phyloP scores from a whole-genome alignment of 2,888 invertebrate species.

The Catocala sponsa region DNA sequence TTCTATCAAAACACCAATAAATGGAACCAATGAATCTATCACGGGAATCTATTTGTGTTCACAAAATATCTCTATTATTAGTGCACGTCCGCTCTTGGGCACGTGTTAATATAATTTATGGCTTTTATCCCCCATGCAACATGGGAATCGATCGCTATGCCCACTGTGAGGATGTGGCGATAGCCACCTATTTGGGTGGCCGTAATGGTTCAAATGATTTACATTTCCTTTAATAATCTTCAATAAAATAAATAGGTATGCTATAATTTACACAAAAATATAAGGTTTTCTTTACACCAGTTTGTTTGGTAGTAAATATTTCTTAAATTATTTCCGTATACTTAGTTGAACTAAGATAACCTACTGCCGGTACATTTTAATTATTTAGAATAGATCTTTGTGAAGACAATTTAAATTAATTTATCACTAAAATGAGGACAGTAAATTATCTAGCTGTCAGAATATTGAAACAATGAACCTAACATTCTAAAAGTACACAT shows the following conservation, averaged over 20 bases:
- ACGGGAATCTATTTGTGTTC: conserved; percentile 39
- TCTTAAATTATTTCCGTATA: no score
- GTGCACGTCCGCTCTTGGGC: conserved; percentile 53
- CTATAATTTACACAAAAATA: background rate
- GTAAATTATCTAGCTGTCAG: background rate
- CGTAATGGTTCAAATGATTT: conserved; percentile 27
- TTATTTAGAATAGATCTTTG: background rate
- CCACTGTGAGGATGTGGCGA: conserved; percentile 48
- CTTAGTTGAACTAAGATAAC: no score
- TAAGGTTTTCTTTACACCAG: no score
- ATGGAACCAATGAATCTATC: conserved; percentile 47
- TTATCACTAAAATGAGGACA: conserved; percentile 1
- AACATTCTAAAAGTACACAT: no score
- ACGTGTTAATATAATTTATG: conserved; percentile 62
- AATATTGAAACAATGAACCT: background rate
- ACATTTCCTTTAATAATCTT: conserved; percentile 27
- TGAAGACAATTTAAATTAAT: conserved; percentile 1
- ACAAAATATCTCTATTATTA: conserved; percentile 52
- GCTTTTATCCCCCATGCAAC: conserved; percentile 44
- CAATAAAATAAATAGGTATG: background rate
- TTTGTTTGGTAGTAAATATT: no score
- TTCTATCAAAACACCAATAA: conserved; percentile 28
- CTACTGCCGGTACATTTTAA: no score
- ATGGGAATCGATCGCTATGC: conserved; percentile 42
- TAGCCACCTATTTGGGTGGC: conserved; percentile 45